Percentiles rank a stretch among this genome's conserved stretches.
Evolutionary conservation across 2,888 invertebrate genomes (phyloP).

Genomic region (Drosophila anomalata): DNA sequence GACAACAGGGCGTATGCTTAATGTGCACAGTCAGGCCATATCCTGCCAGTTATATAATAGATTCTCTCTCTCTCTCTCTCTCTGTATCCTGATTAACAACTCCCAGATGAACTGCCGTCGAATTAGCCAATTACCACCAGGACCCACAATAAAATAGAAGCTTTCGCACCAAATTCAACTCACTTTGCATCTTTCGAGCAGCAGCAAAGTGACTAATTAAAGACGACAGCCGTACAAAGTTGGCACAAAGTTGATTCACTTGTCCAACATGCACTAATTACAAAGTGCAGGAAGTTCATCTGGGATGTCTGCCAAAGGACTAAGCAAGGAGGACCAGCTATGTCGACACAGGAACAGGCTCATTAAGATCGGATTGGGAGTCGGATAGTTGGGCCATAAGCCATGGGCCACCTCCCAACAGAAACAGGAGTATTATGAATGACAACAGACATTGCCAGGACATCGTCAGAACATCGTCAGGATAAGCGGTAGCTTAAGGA

Average conservation of each 20-base stretch:
- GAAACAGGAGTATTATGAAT: conserved; percentile 27
- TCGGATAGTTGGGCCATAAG: neutral
- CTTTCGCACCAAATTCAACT: neutral
- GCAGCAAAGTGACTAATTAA: conserved; percentile 36
- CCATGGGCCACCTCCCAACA: neutral
- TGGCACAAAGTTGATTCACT: conserved; percentile 37
- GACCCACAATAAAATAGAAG: conserved; percentile 21
- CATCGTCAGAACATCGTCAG: neutral
- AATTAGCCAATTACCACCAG: conserved; percentile 29
- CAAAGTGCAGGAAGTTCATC: conserved; percentile 36
- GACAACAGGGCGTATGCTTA: conserved; percentile 46
- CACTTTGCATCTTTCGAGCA: neutral
- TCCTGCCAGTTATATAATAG: neutral
- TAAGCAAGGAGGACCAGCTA: neutral
- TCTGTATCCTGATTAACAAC: neutral
- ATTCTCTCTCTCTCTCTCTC: neutral
- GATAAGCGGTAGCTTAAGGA: neutral
- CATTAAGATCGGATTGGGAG: conserved; percentile 35
- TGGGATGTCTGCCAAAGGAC: neutral
- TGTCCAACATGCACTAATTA: conserved; percentile 42
- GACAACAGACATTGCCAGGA: neutral
- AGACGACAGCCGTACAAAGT: conserved; percentile 33
- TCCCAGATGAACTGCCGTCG: conserved; percentile 21
- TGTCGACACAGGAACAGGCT: conserved; percentile 26
- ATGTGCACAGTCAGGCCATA: conserved; percentile 15